Base-by-base conservation (phyloP, 92 coral and sea anemone species). In the Nematostella vectensis region DNA sequence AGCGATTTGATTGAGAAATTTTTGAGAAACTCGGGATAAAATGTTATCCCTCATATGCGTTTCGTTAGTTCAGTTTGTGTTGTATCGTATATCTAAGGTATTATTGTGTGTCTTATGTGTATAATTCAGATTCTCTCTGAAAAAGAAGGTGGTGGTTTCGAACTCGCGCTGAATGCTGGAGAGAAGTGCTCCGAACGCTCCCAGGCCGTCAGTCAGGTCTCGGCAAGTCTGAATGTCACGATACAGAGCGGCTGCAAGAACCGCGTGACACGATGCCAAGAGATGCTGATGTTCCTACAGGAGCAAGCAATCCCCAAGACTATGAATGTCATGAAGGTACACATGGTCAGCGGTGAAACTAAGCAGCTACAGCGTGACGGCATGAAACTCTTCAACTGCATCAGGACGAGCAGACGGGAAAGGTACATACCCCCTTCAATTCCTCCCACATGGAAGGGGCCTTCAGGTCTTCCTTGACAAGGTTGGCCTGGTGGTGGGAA, bases 251-350 rank as follows among this genome's bases (percentile, higher is more conserved):
- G 81, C 13, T 57, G 78, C 43, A 65, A 30, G 0, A 70, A 79
- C 51, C 68, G 63, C 25, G 61, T 66, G 55, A 53, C 74, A 2
- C 79, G 75, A 61, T 84, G 94, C 45, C 74, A 63, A 33, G 94
- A 84, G 47, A 68, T 84, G 54, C 31, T 85, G 48, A 52, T 62
- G 52, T 85, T 85, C 45, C 27, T 85, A 6, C 76, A 77, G 17
- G 95, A 80, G 26, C 85, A 84, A 29, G 94, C 80, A 1, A 44
- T 85, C 38, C 95, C 95, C 1, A 85, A 76, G 78, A 85, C 81
- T 0, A 25, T 71, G 67, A 85, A 76, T 29, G 38, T 85, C 12
- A 76, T 85, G 10, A 71, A 58, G 13, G 68, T 62, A 2, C 74
- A 76, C 4, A 61, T 58, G 59, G 71, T 59, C 23, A 71, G 70